phyloP scores from a whole-genome alignment of 1,140 invertebrate genomes.

The Zaprionus tsacasi region DNA sequence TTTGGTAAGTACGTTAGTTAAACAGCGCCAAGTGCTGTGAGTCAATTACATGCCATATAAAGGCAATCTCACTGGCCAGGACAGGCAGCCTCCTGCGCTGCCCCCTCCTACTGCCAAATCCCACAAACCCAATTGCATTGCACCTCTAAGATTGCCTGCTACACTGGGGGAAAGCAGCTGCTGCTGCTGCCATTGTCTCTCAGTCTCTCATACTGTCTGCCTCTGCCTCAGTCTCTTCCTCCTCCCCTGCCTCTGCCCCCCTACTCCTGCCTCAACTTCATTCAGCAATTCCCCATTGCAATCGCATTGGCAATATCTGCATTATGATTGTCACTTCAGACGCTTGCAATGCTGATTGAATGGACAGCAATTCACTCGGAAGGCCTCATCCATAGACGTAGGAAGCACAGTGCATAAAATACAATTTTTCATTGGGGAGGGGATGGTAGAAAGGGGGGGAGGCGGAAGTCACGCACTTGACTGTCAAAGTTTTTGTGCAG shows the following conservation, averaged over 20 bases:
- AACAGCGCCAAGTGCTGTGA: slow-evolving; percentile 67
- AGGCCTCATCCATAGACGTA: slow-evolving; percentile 33
- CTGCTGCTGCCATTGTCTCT: slow-evolving; percentile 15
- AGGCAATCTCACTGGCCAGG: neutral
- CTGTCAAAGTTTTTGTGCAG: slow-evolving; percentile 75
- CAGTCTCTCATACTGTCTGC: neutral
- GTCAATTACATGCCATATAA: no score
- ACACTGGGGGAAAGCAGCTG: neutral
- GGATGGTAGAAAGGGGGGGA: neutral
- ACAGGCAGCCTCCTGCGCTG: neutral
- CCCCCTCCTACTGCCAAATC: neutral
- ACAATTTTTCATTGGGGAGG: slow-evolving; percentile 35
- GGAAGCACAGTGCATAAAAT: slow-evolving; percentile 40
- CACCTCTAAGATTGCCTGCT: neutral
- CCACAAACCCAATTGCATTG: neutral
- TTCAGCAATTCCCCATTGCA: slow-evolving; percentile 52
- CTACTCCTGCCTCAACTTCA: slow-evolving; percentile 9
- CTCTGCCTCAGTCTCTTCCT: slow-evolving; percentile 13
- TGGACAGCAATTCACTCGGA: slow-evolving; percentile 75
- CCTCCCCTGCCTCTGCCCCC: slow-evolving; percentile 1
- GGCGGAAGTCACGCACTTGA: slow-evolving; percentile 69
- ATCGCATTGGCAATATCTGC: slow-evolving; percentile 61
- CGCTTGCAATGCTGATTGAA: slow-evolving; percentile 76
- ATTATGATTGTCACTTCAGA: slow-evolving; percentile 80
- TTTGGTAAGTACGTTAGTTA: slow-evolving; percentile 62